A percentile compares a stretch with the other conserved stretches of the same genome.
phyloP scores from a whole-genome alignment of 2,113 vertebrate genomes.

The Xenopus laevis region DNA sequence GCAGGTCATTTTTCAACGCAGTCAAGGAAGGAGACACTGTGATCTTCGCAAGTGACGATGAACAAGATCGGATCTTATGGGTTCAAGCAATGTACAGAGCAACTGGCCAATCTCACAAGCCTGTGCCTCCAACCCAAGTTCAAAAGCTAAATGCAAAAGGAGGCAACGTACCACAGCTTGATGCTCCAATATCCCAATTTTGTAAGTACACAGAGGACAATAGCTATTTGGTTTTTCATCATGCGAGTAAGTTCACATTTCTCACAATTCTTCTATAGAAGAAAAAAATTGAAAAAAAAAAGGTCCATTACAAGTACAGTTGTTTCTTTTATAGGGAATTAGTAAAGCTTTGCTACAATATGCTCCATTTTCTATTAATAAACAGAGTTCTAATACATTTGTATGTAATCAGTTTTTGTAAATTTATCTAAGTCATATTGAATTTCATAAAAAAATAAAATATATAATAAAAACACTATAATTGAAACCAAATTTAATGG shows the following conservation, averaged over 20 bases:
- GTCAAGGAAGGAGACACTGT: slow-evolving; percentile 98
- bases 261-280: too few relatives aligned
- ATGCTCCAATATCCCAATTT: slow-evolving; percentile 97
- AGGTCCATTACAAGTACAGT: too few relatives aligned
- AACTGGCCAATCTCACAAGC: slow-evolving; percentile 96
- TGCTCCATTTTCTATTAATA: too few relatives aligned
- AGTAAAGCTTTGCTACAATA: too few relatives aligned
- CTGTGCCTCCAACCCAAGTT: slow-evolving; percentile 94
- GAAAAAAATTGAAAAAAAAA: too few relatives aligned
- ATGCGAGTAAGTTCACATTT: neutral
- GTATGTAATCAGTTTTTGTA: too few relatives aligned
- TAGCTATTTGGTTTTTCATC: neutral
- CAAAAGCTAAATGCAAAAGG: slow-evolving; percentile 97
- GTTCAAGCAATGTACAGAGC: slow-evolving; percentile 98
- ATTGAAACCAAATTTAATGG: too few relatives aligned
- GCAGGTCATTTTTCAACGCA: slow-evolving; percentile 94
- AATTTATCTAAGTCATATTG: too few relatives aligned
- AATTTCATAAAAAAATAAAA: too few relatives aligned
- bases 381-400: too few relatives aligned
- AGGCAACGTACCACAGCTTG: slow-evolving; percentile 87
- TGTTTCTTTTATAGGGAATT: too few relatives aligned
- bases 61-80: slow-evolving; percentile 97
- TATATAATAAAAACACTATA: too few relatives aligned
- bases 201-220: slow-evolving; percentile 79
- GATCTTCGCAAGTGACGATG: slow-evolving; percentile 96